A percentile compares a stretch with the other conserved stretches of the same genome.
These are phyloP conservation scores for Amitus sp. DNA, from an alignment of 2,888 invertebrate genomes.

Conservation along the genomic window DNA sequence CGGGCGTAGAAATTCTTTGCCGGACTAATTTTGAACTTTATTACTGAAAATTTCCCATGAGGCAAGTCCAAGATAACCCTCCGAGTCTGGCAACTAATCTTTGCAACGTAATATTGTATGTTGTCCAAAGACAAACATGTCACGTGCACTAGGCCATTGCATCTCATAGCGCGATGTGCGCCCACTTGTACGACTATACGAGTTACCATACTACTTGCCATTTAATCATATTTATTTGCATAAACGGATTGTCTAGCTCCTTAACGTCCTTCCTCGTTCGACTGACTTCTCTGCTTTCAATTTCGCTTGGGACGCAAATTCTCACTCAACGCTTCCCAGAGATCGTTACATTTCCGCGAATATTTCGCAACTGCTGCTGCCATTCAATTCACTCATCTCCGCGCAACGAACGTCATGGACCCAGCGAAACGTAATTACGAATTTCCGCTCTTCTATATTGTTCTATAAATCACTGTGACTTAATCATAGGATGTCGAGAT, in stretches of 20 bases:
- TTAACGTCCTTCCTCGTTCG: slow-evolving; percentile 13
- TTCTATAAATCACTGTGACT: neutral
- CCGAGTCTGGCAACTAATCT: slow-evolving; percentile 53
- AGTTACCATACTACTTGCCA: slow-evolving; percentile 42
- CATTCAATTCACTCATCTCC: slow-evolving; percentile 16
- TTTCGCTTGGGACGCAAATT: slow-evolving; percentile 2
- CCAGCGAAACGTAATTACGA: slow-evolving; percentile 6
- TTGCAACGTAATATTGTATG: slow-evolving; percentile 26
- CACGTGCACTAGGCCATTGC: neutral
- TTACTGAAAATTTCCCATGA: slow-evolving; percentile 35
- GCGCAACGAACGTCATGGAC: neutral
- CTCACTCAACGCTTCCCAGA: no score
- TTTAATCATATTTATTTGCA: slow-evolving; percentile 49
- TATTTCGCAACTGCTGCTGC: slow-evolving; percentile 5
- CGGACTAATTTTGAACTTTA: slow-evolving; percentile 30
- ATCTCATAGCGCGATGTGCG: slow-evolving; percentile 8
- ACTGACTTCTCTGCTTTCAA: slow-evolving; percentile 8
- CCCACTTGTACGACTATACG: slow-evolving; percentile 10
- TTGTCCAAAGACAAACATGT: slow-evolving; percentile 18
- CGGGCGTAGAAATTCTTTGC: slow-evolving; percentile 13
- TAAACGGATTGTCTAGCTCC: slow-evolving; percentile 43
- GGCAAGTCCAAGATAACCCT: slow-evolving; percentile 36
- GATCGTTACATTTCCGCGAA: no score
- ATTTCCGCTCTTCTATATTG: slow-evolving; percentile 20
- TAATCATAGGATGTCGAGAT: neutral